These are phyloP conservation scores for Neogale vison DNA, from an alignment of 2,113 vertebrate species.

Conservation along the genomic window DNA sequence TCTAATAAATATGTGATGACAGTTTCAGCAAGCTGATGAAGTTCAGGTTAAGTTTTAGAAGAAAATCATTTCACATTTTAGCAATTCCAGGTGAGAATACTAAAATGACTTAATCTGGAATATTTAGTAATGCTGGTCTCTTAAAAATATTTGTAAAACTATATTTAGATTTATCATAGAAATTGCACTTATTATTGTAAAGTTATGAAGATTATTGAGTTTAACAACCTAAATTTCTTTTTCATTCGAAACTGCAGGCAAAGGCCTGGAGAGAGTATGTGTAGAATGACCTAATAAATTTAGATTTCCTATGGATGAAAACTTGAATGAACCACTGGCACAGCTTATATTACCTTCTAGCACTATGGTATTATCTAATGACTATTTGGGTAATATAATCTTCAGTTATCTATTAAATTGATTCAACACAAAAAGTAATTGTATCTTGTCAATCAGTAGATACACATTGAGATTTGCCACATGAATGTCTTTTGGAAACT, in stretches of 20 bases:
- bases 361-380: neutral
- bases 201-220: neutral
- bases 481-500: conserved; percentile 1
- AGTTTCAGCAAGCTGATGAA: neutral
- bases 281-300: neutral
- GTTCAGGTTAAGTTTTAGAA: neutral
- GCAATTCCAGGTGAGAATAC: neutral
- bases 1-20: neutral
- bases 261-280: neutral
- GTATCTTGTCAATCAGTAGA: neutral
- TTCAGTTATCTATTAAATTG: neutral
- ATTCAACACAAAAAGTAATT: neutral
- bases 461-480: neutral
- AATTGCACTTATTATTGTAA: neutral
- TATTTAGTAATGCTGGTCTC: neutral
- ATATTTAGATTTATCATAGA: neutral
- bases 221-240: conserved; percentile 9
- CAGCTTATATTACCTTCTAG: neutral
- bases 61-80: neutral
- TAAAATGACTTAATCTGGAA: neutral
- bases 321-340: neutral
- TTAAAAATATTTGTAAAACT: neutral
- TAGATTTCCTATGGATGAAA: neutral
- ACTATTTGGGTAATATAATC: neutral
- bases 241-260: neutral